Evolutionary conservation across 2,888 invertebrate species (phyloP), one percentile per base, ranked within the genome.

Genomic region (Strigamia transsilvanica): DNA sequence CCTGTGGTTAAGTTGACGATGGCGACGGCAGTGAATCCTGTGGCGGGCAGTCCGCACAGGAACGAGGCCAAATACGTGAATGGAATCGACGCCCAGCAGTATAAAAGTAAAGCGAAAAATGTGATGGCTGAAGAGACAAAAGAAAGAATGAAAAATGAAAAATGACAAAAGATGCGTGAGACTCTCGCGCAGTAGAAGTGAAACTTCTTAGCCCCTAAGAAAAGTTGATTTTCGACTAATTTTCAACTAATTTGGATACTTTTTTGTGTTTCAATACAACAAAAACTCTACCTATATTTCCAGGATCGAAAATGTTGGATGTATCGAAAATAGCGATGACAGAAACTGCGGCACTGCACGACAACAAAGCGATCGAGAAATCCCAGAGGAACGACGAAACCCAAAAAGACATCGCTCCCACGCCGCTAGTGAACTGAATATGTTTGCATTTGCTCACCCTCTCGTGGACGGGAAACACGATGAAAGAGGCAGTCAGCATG

Each of bases 51-150:
- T 42, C 88, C 88, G 84, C 89, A 89, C 21, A 88, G 83, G 84
- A 90, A 90, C 82, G 90, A 90, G 82, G 90, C 88, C 3, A 92
- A 86, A 87, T 94, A 95, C 82, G 92, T 89, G 84, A 92, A 90
- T 15, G 93, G 91, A 84, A 94, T 90, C 85, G 91, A 91, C 51
- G 92, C 89, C 84, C 91, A 85, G 6, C 92, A 91, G 84, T 92
- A 93, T 80, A 92, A 85, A 0, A 91, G 3, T 79, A 93, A 87
- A 46, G 91, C 86, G 10, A 90, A 82, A 0, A 89, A 85, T 3
- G 90, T 86, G 83, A 89, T 85, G 82, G 87, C 91, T 91, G 86
- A 82, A 87, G 88, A 80, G 7, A 66, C 23, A 66, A 66, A 66
- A 66, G 6, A 51, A 51, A 51, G 10, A 9, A 51, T 51, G 10